Evolutionary conservation across 2,888 invertebrate species (phyloP), one percentile per base, ranked within the genome.

Genomic region (Pollenia griseotomentosa): DNA sequence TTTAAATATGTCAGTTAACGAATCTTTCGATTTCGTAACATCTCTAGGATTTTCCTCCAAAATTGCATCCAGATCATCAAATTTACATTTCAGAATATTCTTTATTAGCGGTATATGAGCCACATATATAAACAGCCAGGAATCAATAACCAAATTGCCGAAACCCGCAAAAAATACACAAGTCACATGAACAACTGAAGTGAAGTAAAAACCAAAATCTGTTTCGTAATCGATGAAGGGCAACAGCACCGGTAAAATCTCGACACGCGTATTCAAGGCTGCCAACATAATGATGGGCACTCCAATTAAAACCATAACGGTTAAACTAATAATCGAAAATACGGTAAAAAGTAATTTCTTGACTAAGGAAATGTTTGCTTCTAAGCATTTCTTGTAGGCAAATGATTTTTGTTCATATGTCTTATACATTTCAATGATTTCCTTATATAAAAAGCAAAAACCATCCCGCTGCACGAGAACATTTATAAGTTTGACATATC

Each of bases 51-150:
- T 8, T 11, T 4, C 2, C 8, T 63, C 53, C 23, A 83, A 48
- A 44, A 86, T 40, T 16, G 14, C 9, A 71, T 83, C 70, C 14
- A 86, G 19, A 51, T 79, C 79, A 57, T 74, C 46, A 16, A 86
- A 83, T 59, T 86, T 83, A 63, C 83, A 79, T 65, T 79, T 70
- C 2, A 86, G 40, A 19, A 86, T 86, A 70, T 83, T 74, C 14
- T 79, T 83, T 2, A 66, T 9, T 7, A 86, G 14, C 19, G 83
- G 83, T n/a, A 86, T 46, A 14, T 86, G 86, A 40, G 70, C 79
- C 10, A 59, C 59, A 9, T 42, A 63, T 2, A 83, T 33, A 10
- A 86, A 79, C 9, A 68, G 70, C 53, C 74, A 65, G 0, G 70
- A 53, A 33, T 86, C 86, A 23, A 19, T 44, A 1, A 70, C 51